Percentiles rank a stretch among this genome's conserved stretches.
Evolutionary conservation across 2,113 vertebrate genomes (phyloP).

Genomic region (Guaruba guarouba): DNA sequence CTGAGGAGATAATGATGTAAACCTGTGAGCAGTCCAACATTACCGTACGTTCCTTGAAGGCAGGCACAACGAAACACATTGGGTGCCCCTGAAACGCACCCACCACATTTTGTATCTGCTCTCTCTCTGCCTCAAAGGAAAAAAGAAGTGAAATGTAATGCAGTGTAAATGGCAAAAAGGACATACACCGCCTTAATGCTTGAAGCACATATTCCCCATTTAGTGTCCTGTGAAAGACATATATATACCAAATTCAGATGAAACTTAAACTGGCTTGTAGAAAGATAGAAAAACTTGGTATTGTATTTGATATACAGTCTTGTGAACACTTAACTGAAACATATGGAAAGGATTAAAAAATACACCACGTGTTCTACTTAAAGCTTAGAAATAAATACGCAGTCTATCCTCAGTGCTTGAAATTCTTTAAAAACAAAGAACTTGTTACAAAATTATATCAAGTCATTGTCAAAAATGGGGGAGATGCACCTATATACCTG

Average conservation of each 20-base stretch:
- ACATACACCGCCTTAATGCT: slow-evolving; percentile 31
- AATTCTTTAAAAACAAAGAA: slow-evolving; percentile 76
- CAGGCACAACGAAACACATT: slow-evolving; percentile 22
- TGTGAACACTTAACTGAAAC: slow-evolving; percentile 39
- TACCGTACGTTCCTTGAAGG: slow-evolving; percentile 40
- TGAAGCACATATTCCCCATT: slow-evolving; percentile 48
- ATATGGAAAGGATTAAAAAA: slow-evolving; percentile 72
- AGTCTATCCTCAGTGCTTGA: slow-evolving; percentile 60
- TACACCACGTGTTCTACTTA: slow-evolving; percentile 54
- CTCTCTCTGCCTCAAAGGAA: slow-evolving; percentile 23
- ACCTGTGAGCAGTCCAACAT: slow-evolving; percentile 63
- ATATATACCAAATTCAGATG: slow-evolving; percentile 40
- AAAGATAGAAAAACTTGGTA: slow-evolving; percentile 61
- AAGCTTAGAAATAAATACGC: slow-evolving; percentile 70
- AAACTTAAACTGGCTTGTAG: slow-evolving; percentile 51
- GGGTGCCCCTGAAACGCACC: slow-evolving; percentile 9
- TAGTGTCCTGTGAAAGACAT: slow-evolving; percentile 47
- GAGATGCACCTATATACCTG: slow-evolving; percentile 63
- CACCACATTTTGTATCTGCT: slow-evolving; percentile 10
- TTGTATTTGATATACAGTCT: slow-evolving; percentile 5
- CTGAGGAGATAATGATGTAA: slow-evolving; percentile 52
- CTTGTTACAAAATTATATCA: slow-evolving; percentile 75
- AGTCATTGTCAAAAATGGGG: slow-evolving; percentile 70
- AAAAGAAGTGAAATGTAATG: slow-evolving; percentile 34
- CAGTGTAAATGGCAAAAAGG: slow-evolving; percentile 32